Base-by-base conservation (phyloP, 2,888 invertebrate genomes). In the Phyllotreta cruciferae region DNA sequence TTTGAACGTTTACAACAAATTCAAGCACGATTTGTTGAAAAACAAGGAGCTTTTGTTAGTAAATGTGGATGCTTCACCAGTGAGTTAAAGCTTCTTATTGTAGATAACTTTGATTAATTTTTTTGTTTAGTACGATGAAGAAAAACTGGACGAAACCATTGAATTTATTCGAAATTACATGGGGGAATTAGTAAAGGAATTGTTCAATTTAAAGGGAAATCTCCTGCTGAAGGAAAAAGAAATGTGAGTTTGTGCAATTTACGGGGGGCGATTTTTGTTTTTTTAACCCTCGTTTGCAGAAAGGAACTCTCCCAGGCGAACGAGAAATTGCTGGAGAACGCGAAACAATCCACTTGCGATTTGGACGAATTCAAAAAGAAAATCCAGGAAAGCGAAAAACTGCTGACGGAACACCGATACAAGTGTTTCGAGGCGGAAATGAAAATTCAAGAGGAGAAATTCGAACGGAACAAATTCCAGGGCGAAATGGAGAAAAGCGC, bases 21-120 rank as follows among this genome's bases (percentile, higher is more conserved):
- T 80, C 9, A 57, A 78, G 42, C 74, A 77, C 54, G 79, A 79
- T 58, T 62, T 80, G 36, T 72, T 75, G 13, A 56, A 57, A 6
- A 50, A 77, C 0, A 76, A 74, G 60, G 60, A 64, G 14, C 74
- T 24, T 24, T 24, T 24, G 24, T 24, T 24, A 24, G 24, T 24
- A 24, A 24, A 24, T 24, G 24, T 24, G 4, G 24, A 24, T 24
- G 24, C 4, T 3, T 24, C 4, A n/a, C 9, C 9, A 41, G 10
- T 41, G 3, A n/a, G 9, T n/a, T n/a, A n/a, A 41, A 1, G 10
- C 41, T 41, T 41, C 10, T 41, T 9, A n/a, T n/a, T n/a, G 1
- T n/a, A 41, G 1, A 3, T 5, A n/a, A 41, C 9, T 2, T 41
- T n/a, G 1, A 41, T 9, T n/a, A 41, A 41, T 52, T n/a, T 14